These are phyloP conservation scores for Polia nebulosa DNA, from an alignment of 2,888 invertebrate species.

Conservation along the genomic window DNA sequence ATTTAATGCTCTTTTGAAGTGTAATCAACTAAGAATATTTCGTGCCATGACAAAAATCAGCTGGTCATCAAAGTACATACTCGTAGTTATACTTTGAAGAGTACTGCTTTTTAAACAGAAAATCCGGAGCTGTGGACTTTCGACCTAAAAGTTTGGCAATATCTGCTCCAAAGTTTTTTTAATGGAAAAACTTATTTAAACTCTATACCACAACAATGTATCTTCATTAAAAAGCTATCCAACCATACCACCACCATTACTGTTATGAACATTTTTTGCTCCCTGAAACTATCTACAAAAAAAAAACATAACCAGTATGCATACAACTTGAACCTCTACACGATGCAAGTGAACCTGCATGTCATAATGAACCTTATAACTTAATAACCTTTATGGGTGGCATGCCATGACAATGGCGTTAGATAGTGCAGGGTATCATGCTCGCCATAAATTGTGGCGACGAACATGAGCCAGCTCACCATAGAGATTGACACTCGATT, in stretches of 20 bases:
- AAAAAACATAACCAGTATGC: not conserved
- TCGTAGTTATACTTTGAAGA: too few relatives aligned
- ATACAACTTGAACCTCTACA: conserved; percentile 22
- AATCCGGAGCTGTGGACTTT: not conserved
- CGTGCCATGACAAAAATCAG: too few relatives aligned
- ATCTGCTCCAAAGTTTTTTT: not conserved
- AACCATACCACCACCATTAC: not conserved
- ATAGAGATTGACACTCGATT: conserved; percentile 55
- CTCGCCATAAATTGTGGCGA: conserved; percentile 45
- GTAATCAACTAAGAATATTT: too few relatives aligned
- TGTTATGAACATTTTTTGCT: conserved; percentile 10
- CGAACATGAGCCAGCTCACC: conserved; percentile 34
- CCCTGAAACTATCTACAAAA: not conserved
- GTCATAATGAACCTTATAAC: conserved; percentile 41
- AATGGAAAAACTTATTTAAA: not conserved
- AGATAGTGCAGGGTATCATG: conserved; percentile 45
- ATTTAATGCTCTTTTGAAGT: not conserved
- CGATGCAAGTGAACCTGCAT: conserved; percentile 22
- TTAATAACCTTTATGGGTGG: conserved; percentile 54
- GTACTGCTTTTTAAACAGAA: not conserved
- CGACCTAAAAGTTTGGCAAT: not conserved
- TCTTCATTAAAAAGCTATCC: not conserved
- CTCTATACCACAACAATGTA: not conserved
- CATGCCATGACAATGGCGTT: conserved; percentile 43
- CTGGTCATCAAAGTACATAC: not conserved